Conservation (phyloP, 2,888 invertebrate species). For the Gasteruption jaculator region DNA sequence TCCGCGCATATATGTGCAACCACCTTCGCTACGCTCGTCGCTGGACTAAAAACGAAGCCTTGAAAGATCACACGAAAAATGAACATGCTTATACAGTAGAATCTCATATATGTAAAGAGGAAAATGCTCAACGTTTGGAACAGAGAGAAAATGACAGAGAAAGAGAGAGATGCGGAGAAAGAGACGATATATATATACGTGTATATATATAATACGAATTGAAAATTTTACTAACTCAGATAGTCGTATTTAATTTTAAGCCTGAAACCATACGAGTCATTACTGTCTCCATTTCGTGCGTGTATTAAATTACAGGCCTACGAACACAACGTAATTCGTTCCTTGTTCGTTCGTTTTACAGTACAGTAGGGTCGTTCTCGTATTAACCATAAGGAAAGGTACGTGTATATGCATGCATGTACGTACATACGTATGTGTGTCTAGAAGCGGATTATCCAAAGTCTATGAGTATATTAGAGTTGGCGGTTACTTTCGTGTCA, state of each 20-base stretch:
- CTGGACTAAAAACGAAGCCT: conserved; percentile 48
- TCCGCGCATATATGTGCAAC: no score
- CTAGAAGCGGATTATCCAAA: conserved; percentile 39
- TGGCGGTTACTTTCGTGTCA: no score
- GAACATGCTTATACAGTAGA: conserved; percentile 32
- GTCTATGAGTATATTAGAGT: conserved; percentile 23
- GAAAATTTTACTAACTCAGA: conserved; percentile 51
- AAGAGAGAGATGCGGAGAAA: no score
- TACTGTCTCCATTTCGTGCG: conserved; percentile 48
- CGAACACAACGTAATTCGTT: no score
- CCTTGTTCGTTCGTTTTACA: no score
- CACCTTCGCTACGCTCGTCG: conserved; percentile 29
- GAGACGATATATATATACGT: no score
- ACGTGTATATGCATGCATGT: no score
- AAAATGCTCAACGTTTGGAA: conserved; percentile 17
- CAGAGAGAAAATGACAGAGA: no score
- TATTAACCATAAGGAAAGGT: no score
- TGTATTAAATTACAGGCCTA: conserved; percentile 49
- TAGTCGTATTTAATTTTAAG: conserved; percentile 52
- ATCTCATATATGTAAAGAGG: conserved; percentile 10
- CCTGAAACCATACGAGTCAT: conserved; percentile 51
- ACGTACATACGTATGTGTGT: no score
- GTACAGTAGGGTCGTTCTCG: no score
- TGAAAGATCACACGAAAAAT: conserved; percentile 51
- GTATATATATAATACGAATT: no score